Evolutionary conservation across 2,888 invertebrate genomes (phyloP), one percentile per base, ranked within the genome.

Genomic region (Papilio elwesi): DNA sequence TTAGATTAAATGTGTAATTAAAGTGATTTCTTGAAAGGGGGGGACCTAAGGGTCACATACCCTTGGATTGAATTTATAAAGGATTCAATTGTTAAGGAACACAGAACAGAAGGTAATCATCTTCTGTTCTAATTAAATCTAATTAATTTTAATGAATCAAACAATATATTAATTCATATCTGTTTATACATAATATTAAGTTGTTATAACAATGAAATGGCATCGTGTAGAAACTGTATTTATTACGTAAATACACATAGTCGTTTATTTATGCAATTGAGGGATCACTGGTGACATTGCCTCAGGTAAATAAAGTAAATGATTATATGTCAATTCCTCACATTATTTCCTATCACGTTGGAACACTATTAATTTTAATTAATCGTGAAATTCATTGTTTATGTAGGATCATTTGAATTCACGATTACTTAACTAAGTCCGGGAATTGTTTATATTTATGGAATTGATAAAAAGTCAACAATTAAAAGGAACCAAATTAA

Each of bases 401-500:
- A 74, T 68, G 66, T 62, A 51, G 51, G 67, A 69, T 71, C 70
- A 73, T 80, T 78, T 70, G 73, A 71, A 74, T 77, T 74, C 70
- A 70, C 77, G 71, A 75, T 77, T 67, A 74, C 68, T 77, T 78
- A 73, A 79, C 76, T 78, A 81, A 83, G 79, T 77, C 80, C 83
- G 85, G 90, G 90, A 91, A 90, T 91, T 91, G 91, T 86, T 86
- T 79, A 82, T 82, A 83, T 85, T 85, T 79, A 80, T 84, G 92
- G 90, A 92, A 92, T 92, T 92, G 92, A 92, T 87, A 80, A 77
- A 83, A 85, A 80, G 81, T 82, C 82, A 85, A 85, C 83, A 87
- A 85, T 84, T 84, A 84, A 87, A 89, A 86, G 84, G 91, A 90
- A 91, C 91, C 91, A 92, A 91, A 86, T 81, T 84, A 86, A 87